phyloP scores from a whole-genome alignment of 2,888 invertebrate species.

The Barypeithes pellucidus region DNA sequence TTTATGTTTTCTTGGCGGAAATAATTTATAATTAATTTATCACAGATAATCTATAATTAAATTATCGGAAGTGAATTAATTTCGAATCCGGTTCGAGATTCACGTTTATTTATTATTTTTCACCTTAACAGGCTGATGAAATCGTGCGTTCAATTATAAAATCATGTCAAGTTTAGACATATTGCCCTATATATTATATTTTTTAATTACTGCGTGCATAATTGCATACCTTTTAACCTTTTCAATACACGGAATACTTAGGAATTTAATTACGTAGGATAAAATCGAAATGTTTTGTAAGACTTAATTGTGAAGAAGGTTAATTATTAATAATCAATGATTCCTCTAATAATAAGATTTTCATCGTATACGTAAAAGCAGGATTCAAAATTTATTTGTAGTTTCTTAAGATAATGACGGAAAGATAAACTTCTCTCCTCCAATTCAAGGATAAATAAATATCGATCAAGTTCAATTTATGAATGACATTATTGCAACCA shows the following conservation, averaged over 20 bases:
- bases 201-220: background rate
- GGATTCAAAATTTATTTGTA: too few species aligned
- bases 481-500: too few species aligned
- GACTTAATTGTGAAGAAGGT: background rate
- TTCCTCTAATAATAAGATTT: too few species aligned
- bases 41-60: background rate
- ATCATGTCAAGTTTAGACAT: background rate
- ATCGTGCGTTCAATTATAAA: background rate
- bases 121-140: background rate
- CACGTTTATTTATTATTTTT: background rate
- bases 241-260: background rate
- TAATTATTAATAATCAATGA: background rate
- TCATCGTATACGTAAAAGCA: too few species aligned
- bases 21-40: background rate
- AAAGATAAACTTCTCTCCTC: too few species aligned
- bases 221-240: slow-evolving; percentile 4
- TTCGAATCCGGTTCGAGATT: background rate
- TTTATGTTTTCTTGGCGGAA: slow-evolving; percentile 3
- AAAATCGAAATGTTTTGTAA: background rate
- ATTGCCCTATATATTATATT: background rate
- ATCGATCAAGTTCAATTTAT: too few species aligned
- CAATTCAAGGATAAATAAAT: too few species aligned
- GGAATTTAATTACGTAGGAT: background rate
- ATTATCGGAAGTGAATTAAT: background rate
- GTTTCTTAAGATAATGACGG: too few species aligned